phyloP scores from a whole-genome alignment of 1,140 invertebrate genomes.

The Eufriesea mexicana region DNA sequence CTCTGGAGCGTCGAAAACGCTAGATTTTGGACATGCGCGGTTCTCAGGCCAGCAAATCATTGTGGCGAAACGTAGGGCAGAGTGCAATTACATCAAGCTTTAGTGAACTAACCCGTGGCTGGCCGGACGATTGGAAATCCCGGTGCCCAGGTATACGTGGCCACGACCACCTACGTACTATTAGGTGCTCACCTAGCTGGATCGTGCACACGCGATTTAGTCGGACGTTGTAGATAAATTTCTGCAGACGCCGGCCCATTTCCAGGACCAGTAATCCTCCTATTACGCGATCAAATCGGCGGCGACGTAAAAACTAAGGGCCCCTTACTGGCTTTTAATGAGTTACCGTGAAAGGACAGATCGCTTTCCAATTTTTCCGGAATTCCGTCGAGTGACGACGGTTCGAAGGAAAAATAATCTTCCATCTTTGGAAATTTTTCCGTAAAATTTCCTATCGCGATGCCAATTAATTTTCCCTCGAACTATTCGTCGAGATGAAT shows the following conservation, averaged over 20 bases:
- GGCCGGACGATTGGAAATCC: constrained; percentile 44
- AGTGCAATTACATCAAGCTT: constrained; percentile 39
- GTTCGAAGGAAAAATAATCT: background rate
- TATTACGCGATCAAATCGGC: constrained; percentile 48
- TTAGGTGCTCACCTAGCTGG: constrained; percentile 56
- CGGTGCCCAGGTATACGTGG: constrained; percentile 37
- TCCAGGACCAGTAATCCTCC: background rate
- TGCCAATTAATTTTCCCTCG: too few relatives aligned
- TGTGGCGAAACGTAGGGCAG: constrained; percentile 4
- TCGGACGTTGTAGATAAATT: constrained; percentile 52
- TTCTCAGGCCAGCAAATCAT: constrained; percentile 11
- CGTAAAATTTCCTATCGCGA: too few relatives aligned
- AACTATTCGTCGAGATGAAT: too few relatives aligned
- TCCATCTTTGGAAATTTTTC: too few relatives aligned
- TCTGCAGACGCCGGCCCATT: constrained; percentile 14
- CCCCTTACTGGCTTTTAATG: background rate
- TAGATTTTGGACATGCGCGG: background rate
- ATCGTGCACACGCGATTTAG: constrained; percentile 51
- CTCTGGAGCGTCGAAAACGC: background rate
- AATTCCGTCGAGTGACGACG: background rate
- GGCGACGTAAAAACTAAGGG: constrained; percentile 22
- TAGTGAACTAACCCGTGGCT: background rate
- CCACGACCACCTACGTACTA: constrained; percentile 53
- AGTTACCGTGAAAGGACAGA: constrained; percentile 10
- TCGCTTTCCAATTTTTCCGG: constrained; percentile 22